These are phyloP conservation scores for Austrolebias charrua DNA, from an alignment of 2,797 vertebrate genomes.

Conservation along the genomic window DNA sequence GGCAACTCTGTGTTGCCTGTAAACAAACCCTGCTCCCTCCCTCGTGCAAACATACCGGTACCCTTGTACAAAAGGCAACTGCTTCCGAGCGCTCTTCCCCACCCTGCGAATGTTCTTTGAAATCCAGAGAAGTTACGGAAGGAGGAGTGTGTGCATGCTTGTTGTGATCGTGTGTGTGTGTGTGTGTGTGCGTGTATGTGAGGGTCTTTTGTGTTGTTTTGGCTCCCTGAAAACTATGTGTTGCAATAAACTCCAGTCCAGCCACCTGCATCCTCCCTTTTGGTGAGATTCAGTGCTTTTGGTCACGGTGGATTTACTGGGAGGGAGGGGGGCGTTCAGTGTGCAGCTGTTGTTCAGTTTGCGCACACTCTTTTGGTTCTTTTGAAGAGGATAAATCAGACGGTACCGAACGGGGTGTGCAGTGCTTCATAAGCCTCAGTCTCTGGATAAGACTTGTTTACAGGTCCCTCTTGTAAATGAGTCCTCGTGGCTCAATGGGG, in stretches of 20 bases:
- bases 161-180: no score
- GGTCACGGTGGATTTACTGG: slow-evolving; percentile 61
- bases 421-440: slow-evolving; percentile 39
- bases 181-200: not conserved
- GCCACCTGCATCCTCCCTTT: slow-evolving; percentile 72
- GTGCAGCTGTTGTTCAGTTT: slow-evolving; percentile 66
- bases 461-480: no score
- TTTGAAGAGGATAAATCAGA: slow-evolving; percentile 68
- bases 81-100: slow-evolving; percentile 63
- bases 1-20: slow-evolving; percentile 61
- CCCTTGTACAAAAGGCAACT: slow-evolving; percentile 54
- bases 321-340: slow-evolving; percentile 36
- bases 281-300: slow-evolving; percentile 55
- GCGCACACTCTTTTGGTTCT: slow-evolving; percentile 40
- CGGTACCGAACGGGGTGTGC: slow-evolving; percentile 52
- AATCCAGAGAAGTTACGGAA: slow-evolving; percentile 44
- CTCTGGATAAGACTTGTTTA: slow-evolving; percentile 70
- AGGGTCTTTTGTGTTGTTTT: slow-evolving; percentile 61
- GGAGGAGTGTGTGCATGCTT: slow-evolving; percentile 8
- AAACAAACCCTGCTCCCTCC: slow-evolving; percentile 58
- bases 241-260: slow-evolving; percentile 65
- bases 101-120: slow-evolving; percentile 59
- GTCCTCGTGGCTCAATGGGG: no score
- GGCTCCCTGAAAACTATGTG: slow-evolving; percentile 69
- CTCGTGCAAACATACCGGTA: slow-evolving; percentile 49